Conservation (phyloP, 2,888 invertebrate species). For the Mythimna pallens region DNA sequence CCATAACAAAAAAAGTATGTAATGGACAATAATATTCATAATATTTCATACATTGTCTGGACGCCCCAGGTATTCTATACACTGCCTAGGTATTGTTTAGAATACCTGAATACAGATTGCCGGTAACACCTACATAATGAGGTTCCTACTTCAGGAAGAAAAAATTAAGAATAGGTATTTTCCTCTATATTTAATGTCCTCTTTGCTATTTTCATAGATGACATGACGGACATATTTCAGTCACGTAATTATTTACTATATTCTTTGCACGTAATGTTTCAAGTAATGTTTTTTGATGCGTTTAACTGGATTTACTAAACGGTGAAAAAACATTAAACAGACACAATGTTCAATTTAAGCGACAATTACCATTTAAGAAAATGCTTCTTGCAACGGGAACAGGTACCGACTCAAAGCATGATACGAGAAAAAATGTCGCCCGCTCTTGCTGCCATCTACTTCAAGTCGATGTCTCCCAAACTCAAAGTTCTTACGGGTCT, state of each 20-base stretch:
- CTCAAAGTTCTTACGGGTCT: slow-evolving; percentile 82
- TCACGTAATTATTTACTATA: too few relatives aligned
- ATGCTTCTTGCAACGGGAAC: slow-evolving; percentile 78
- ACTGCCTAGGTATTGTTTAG: too few relatives aligned
- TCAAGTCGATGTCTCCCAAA: slow-evolving; percentile 81
- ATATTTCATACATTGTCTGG: too few relatives aligned
- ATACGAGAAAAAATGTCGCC: slow-evolving; percentile 81
- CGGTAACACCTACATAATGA: too few relatives aligned
- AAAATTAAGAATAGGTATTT: too few relatives aligned
- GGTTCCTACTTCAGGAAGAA: too few relatives aligned
- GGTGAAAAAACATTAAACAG: slow-evolving; percentile 1
- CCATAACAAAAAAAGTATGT: too few relatives aligned
- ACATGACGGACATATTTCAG: background rate
- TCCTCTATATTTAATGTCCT: too few relatives aligned
- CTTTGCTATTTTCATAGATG: slow-evolving; percentile 3
- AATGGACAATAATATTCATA: too few relatives aligned
- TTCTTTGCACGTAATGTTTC: slow-evolving; percentile 21
- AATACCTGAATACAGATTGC: too few relatives aligned
- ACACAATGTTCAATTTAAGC: slow-evolving; percentile 71
- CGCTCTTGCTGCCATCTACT: slow-evolving; percentile 81
- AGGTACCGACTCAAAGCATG: slow-evolving; percentile 82
- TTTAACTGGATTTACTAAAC: slow-evolving; percentile 17
- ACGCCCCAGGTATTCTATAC: too few relatives aligned
- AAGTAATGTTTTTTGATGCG: slow-evolving; percentile 16
- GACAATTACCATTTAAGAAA: slow-evolving; percentile 82